These are phyloP conservation scores for Ovibos moschatus DNA, from an alignment of 2,113 vertebrate species.

Conservation along the genomic window DNA sequence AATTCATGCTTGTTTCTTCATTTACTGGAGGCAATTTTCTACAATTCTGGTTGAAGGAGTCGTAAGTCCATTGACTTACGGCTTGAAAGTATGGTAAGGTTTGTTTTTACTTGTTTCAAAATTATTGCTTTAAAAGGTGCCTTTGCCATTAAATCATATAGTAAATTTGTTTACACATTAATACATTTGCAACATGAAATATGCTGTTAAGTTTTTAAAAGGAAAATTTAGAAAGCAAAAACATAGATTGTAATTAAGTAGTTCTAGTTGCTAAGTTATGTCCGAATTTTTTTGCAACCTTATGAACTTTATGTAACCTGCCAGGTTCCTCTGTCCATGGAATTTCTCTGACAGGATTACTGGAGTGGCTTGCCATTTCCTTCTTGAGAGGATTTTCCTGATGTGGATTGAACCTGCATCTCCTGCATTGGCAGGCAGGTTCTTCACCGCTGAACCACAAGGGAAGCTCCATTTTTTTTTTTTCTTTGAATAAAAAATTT, in stretches of 20 bases:
- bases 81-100: neutral
- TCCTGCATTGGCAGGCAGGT: neutral
- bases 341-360: neutral
- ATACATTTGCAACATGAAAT: neutral
- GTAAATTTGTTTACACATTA: neutral
- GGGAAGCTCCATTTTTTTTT: neutral
- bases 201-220: neutral
- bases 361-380: neutral
- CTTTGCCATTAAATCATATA: neutral
- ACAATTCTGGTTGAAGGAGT: neutral
- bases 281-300: neutral
- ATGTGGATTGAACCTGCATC: rapidly evolving
- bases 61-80: neutral
- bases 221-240: neutral
- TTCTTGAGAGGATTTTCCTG: neutral
- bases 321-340: neutral
- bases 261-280: neutral
- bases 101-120: conserved; percentile 16
- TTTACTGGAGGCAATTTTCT: conserved; percentile 16
- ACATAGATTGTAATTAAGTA: neutral
- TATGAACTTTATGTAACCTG: neutral
- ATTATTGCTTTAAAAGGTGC: conserved; percentile 14
- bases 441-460: neutral
- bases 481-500: neutral
- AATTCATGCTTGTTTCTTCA: conserved; percentile 20